Percentiles rank a stretch among this genome's conserved stretches.
Conservation (phyloP, 2,113 vertebrate genomes). For the Indicator indicator region DNA sequence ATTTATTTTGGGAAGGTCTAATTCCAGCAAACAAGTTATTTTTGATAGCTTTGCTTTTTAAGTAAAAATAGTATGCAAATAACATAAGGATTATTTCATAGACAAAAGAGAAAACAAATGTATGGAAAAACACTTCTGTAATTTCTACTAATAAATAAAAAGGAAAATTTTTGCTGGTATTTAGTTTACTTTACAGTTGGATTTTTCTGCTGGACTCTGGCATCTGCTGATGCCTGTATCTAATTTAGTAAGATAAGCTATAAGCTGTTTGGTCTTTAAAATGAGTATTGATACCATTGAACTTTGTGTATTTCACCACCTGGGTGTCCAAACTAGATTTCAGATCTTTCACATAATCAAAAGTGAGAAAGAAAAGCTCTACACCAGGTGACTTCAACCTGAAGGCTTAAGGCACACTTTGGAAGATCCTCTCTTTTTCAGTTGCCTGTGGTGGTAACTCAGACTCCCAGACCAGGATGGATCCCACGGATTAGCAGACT, state of each 20-base stretch:
- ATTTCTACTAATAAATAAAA: slow-evolving; percentile 70
- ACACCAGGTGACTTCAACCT: neutral
- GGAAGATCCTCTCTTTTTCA: neutral
- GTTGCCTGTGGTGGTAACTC: neutral
- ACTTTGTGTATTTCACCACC: neutral
- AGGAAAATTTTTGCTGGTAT: neutral
- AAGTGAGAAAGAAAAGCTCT: neutral
- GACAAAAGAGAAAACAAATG: slow-evolving; percentile 2
- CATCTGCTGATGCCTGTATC: neutral
- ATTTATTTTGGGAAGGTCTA: slow-evolving; percentile 28
- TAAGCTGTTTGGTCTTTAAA: neutral
- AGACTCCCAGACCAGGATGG: neutral
- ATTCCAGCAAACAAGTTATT: slow-evolving; percentile 2
- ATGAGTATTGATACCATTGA: neutral
- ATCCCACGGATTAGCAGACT: accelerated
- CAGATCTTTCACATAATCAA: neutral
- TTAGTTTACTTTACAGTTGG: neutral
- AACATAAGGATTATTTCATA: slow-evolving; percentile 21
- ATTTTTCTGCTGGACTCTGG: neutral
- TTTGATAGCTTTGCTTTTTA: neutral
- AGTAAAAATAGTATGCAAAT: slow-evolving; percentile 10
- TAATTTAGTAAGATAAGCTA: neutral
- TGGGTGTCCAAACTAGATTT: neutral
- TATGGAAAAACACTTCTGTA: neutral
- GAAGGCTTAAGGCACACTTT: neutral